A percentile compares a stretch with the other conserved stretches of the same genome.
These are phyloP conservation scores for Nycteola revayana DNA, from an alignment of 2,888 invertebrate species.

Conservation along the genomic window DNA sequence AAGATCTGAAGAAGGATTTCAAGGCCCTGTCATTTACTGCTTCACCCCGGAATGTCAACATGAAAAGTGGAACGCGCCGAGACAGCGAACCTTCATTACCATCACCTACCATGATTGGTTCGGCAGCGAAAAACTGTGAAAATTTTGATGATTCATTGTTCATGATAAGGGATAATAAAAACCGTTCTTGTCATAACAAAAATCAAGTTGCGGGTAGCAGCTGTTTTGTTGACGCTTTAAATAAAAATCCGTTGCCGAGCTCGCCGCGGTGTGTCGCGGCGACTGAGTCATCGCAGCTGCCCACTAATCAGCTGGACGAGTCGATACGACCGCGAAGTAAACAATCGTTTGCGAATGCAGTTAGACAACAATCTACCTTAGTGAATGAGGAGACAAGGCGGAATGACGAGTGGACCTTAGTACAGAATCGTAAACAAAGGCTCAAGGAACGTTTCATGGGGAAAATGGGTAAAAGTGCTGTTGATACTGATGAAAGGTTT, in stretches of 20 bases:
- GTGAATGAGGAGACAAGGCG: neutral
- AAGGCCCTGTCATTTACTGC: neutral
- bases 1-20: neutral
- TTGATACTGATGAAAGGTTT: slow-evolving; percentile 1
- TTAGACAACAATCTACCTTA: neutral
- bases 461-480: neutral
- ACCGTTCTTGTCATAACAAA: neutral
- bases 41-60: neutral
- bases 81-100: neutral
- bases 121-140: too few species aligned
- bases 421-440: neutral
- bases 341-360: neutral
- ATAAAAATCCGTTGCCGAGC: neutral
- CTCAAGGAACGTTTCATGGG: slow-evolving; percentile 1
- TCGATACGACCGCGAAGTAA: neutral
- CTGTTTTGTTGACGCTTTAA: neutral
- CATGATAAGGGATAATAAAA: too few species aligned
- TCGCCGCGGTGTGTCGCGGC: neutral
- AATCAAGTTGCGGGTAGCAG: neutral
- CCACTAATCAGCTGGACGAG: neutral
- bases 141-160: too few species aligned
- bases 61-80: neutral
- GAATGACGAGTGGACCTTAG: neutral
- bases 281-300: neutral
- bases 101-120: too few species aligned